Base-by-base conservation (phyloP, 2,888 invertebrate species). In the Elmis aenea region DNA sequence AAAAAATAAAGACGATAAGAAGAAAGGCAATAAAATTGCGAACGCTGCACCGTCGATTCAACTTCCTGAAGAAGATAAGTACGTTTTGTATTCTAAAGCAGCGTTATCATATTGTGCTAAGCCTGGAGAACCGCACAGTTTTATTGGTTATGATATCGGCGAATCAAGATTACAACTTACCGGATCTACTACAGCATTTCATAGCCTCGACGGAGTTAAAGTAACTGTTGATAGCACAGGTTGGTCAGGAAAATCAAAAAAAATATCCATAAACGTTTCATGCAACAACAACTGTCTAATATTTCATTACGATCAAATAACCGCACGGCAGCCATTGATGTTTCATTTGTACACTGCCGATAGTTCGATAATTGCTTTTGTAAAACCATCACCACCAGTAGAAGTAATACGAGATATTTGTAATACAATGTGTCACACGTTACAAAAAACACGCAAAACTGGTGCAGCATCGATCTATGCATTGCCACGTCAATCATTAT, bases 281-380 rank as follows among this genome's bases (percentile, higher is more conserved):
- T 20, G 27, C 1, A 16, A 25, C 1, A 33, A 18, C 1, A 21
- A 40, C 14, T 30, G 28, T 15, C 21, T 44, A 13, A 26, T 40
- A 8, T 21, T 43, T 4, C 40, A 40, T 14, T 22, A 40, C 8
- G 30, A 29, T 14, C 8, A 37, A 5, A 5, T 11, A 1, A 22
- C 30, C 2, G 8, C 16, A 3, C 14, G 13, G 1, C n/a, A 42
- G 10, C 42, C 44, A 1, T 38, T 46, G 11, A 25, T 22, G 5
- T 48, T 46, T 28, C 46, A 44, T 29, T 31, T 42, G 2, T 15
- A 30, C 12, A 20, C 40, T 2, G 6, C 42, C 1, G 42, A 48
- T 27, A 24, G 30, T 5, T 44, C 31, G n/a, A 27, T 40, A n/a
- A 29, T 48, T 18, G 35, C 28, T 6, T 48, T 48, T 33, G 33